These are phyloP conservation scores for Coendou prehensilis DNA, from an alignment of 2,797 vertebrate species.

Conservation along the genomic window DNA sequence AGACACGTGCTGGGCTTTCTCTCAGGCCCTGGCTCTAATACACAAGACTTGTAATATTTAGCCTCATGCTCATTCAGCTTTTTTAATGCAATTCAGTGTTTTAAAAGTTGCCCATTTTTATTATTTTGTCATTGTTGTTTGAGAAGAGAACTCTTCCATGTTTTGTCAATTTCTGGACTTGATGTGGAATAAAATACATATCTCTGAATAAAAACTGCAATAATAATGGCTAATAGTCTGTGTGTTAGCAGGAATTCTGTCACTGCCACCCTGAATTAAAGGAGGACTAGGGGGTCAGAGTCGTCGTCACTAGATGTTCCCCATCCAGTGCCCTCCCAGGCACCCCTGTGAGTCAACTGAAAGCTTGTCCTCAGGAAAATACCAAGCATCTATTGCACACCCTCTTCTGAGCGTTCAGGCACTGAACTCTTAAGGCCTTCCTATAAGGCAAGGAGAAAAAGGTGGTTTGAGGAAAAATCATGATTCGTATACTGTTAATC, in stretches of 20 bases:
- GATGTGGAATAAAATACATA: neutral
- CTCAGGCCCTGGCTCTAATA: neutral
- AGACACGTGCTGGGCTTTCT: neutral
- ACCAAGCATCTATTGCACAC: neutral
- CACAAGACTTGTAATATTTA: neutral
- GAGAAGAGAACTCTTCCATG: neutral
- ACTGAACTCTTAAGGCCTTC: neutral
- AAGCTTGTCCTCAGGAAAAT: neutral
- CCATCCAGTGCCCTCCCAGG: neutral
- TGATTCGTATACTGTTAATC: neutral
- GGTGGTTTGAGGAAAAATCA: neutral
- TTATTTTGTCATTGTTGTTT: neutral
- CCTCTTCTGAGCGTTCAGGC: neutral
- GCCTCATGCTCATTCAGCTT: neutral
- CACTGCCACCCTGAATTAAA: neutral
- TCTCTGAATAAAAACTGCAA: neutral
- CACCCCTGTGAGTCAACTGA: neutral
- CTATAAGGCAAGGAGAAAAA: neutral
- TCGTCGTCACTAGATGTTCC: neutral
- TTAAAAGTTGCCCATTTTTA: neutral
- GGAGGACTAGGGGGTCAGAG: neutral
- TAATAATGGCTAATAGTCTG: neutral
- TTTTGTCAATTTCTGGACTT: neutral
- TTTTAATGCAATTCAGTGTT: constrained; percentile 18
- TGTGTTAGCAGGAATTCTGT: neutral